A percentile compares a stretch with the other conserved stretches of the same genome.
phyloP scores from a whole-genome alignment of 2,113 vertebrate genomes.

The Hucho hucho region DNA sequence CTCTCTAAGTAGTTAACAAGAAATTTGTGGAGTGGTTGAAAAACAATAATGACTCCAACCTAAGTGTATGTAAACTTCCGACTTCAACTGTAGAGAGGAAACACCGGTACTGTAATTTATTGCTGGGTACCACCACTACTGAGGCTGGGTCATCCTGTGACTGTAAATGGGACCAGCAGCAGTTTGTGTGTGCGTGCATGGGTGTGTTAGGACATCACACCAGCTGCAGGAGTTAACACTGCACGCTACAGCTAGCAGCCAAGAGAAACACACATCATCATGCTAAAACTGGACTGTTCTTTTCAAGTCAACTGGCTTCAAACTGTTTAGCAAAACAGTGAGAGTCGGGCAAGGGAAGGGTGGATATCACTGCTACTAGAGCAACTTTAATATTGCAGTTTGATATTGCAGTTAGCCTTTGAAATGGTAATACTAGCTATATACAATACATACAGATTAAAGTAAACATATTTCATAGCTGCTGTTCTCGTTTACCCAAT shows the following conservation, averaged over 20 bases:
- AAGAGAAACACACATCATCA: background rate
- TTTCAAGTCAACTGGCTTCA: slow-evolving; percentile 16
- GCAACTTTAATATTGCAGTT: too few species aligned
- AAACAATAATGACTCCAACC: too few species aligned
- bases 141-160: slow-evolving; percentile 16
- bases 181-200: background rate
- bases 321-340: background rate
- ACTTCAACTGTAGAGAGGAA: too few species aligned
- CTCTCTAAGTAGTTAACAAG: too few species aligned
- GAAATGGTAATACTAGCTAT: background rate
- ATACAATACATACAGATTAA: background rate
- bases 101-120: slow-evolving; percentile 19
- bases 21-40: too few species aligned
- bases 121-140: slow-evolving; percentile 2
- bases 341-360: background rate
- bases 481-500: background rate
- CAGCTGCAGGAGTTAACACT: slow-evolving; percentile 26
- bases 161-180: background rate
- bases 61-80: too few species aligned
- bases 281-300: background rate
- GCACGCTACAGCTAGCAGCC: slow-evolving; percentile 2
- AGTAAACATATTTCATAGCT: background rate
- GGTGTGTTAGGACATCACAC: background rate
- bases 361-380: too few species aligned
- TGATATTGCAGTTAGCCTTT: background rate